Evolutionary conservation across 2,113 vertebrate species (phyloP).

Genomic region (Notiomystis cincta): DNA sequence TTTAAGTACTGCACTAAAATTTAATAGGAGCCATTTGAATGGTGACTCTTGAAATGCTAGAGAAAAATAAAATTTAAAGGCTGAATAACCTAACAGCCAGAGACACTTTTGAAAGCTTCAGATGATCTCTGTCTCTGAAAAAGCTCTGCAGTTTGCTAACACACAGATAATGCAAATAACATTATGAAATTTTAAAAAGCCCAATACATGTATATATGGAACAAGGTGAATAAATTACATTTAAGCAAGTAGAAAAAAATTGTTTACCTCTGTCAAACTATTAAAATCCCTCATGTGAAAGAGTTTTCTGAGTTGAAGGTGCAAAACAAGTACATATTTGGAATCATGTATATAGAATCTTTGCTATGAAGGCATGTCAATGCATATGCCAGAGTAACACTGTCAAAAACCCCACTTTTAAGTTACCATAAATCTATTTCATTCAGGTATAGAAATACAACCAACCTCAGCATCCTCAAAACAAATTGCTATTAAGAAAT

Average conservation of each 20-base stretch:
- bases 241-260: not conserved
- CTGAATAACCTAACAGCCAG: not conserved
- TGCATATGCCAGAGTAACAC: not conserved
- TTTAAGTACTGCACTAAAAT: not conserved
- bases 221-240: not conserved
- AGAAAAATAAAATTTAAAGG: not conserved
- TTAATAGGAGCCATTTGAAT: not conserved
- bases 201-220: not conserved
- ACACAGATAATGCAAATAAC: not conserved
- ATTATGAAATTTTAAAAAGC: not conserved
- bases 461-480: not conserved
- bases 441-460: not conserved
- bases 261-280: not conserved
- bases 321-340: not conserved
- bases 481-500: not conserved
- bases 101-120: not conserved
- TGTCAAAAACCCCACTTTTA: not conserved
- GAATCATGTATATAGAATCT: not conserved
- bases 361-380: not conserved
- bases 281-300: not conserved
- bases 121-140: not conserved
- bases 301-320: not conserved
- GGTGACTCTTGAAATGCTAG: not conserved
- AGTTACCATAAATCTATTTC: not conserved
- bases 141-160: not conserved